These are phyloP conservation scores for Homarus americanus DNA, from an alignment of 1,140 invertebrate genomes.

Conservation along the genomic window DNA sequence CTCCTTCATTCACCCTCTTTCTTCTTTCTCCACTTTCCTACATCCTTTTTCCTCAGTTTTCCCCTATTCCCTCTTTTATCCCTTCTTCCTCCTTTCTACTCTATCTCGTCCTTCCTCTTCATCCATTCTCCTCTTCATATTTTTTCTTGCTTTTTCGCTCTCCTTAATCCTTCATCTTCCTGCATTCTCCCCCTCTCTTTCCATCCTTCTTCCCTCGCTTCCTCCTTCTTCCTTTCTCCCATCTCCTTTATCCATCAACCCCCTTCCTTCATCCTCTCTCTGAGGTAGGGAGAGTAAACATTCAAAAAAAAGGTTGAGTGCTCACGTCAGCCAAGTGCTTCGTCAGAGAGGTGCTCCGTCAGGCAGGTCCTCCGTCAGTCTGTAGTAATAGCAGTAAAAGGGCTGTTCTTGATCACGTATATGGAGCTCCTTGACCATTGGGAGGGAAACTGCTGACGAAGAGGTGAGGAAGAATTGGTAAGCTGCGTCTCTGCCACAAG, in stretches of 20 bases:
- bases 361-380: no score
- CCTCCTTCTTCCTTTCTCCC: neutral
- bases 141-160: neutral
- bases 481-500: no score
- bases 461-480: no score
- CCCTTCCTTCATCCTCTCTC: neutral
- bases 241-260: neutral
- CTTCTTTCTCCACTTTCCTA: neutral
- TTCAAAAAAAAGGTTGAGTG: no score
- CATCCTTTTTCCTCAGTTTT: neutral
- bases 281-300: no score
- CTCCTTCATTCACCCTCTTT: neutral
- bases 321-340: no score
- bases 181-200: constrained; percentile 3
- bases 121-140: neutral
- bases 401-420: no score
- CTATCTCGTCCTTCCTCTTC: neutral
- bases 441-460: no score
- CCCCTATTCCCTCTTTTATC: neutral
- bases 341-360: no score
- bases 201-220: neutral
- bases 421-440: no score
- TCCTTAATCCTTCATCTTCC: neutral
- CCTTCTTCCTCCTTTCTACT: neutral
- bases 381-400: no score